Percentiles rank a stretch among this genome's conserved stretches.
Conservation (phyloP, 2,888 invertebrate species). For the Archips xylosteana region DNA sequence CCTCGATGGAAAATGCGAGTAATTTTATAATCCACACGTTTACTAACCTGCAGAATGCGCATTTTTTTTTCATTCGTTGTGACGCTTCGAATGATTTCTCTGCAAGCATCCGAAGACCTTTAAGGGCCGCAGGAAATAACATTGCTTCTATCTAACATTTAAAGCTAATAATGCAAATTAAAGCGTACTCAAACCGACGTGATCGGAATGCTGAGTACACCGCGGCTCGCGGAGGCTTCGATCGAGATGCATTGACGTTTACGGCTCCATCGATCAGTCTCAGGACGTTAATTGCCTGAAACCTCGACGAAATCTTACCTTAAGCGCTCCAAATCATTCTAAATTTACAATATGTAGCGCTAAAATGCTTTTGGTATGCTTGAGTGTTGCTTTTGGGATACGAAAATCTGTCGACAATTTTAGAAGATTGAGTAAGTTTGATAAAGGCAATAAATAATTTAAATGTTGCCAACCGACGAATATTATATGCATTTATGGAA, state of each 20-base stretch:
- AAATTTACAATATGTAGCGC: not conserved
- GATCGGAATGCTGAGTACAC: constrained; percentile 18
- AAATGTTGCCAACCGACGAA: not conserved
- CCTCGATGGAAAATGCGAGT: constrained; percentile 3
- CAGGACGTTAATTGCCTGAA: constrained; percentile 11
- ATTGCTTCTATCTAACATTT: constrained; percentile 24
- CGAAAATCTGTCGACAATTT: not conserved
- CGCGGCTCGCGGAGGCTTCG: not conserved
- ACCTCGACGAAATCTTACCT: not conserved
- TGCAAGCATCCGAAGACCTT: not conserved
- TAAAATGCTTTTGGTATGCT: not conserved
- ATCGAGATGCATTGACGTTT: constrained; percentile 21
- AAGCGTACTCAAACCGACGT: constrained; percentile 31
- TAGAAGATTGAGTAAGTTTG: not conserved
- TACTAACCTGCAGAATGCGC: not conserved
- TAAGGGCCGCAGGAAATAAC: constrained; percentile 28
- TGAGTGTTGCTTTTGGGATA: not conserved
- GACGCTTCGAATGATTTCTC: not conserved
- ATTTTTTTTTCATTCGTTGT: not conserved
- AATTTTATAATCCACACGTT: not conserved
- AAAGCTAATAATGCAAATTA: constrained; percentile 41
- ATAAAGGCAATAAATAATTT: not conserved
- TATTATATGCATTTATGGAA: not conserved
- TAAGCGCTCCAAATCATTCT: not conserved
- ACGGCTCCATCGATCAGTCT: constrained; percentile 35